Evolutionary conservation across 2,797 vertebrate genomes (phyloP).

Genomic region (Lophius americanus): DNA sequence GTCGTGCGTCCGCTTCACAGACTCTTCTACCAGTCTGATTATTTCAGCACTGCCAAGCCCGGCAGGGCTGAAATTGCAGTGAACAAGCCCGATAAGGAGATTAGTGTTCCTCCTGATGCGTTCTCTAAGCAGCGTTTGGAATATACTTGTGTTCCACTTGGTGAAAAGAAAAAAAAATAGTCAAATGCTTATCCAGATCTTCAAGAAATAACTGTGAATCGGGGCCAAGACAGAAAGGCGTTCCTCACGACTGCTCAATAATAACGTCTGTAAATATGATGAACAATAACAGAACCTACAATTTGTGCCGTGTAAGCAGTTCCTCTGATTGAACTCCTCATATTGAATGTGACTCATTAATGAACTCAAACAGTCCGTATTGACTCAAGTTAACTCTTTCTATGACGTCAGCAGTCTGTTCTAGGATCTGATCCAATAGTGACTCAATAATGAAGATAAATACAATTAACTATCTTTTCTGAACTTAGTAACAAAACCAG

Average conservation of each 20-base stretch:
- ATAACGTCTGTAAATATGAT: no score
- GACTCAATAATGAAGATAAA: no score
- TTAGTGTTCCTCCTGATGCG: slow-evolving; percentile 36
- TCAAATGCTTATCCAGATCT: neutral
- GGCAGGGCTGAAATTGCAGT: slow-evolving; percentile 30
- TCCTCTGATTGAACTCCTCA: no score
- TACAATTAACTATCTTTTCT: no score
- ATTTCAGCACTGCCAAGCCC: slow-evolving; percentile 36
- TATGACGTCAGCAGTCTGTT: no score
- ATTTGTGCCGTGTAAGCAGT: no score
- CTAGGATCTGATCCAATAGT: no score
- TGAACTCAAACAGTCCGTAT: no score
- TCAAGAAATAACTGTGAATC: slow-evolving; percentile 26
- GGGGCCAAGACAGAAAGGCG: slow-evolving; percentile 7
- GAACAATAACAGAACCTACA: no score
- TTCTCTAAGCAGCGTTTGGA: slow-evolving; percentile 31
- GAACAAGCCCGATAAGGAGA: slow-evolving; percentile 45
- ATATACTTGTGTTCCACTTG: slow-evolving; percentile 32
- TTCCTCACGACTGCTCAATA: neutral
- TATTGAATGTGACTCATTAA: no score
- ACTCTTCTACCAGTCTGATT: slow-evolving; percentile 3
- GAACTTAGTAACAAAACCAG: no score
- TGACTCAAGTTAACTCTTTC: no score
- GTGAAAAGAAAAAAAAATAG: slow-evolving; percentile 15
- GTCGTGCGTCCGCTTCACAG: slow-evolving; percentile 15